Percentiles rank a stretch among this genome's conserved stretches.
phyloP scores from a whole-genome alignment of 1,140 invertebrate genomes.

The Callitettix versicolor region DNA sequence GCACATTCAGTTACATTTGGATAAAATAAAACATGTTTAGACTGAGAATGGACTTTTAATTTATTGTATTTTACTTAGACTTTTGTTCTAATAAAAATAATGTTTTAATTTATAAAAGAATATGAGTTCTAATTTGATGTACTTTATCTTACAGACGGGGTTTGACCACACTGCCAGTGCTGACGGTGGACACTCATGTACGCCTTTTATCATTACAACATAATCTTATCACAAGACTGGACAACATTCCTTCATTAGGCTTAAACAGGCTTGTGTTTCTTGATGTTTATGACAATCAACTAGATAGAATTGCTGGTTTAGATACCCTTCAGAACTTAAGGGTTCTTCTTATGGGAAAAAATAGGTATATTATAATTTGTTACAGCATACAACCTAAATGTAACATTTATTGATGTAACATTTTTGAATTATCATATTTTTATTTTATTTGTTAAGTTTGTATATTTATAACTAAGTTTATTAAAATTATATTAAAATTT shows the following conservation, averaged over 20 bases:
- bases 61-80: no score
- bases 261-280: slow-evolving; percentile 56
- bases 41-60: no score
- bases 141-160: slow-evolving; percentile 45
- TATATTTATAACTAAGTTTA: no score
- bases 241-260: slow-evolving; percentile 39
- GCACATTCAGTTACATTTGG: no score
- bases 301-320: slow-evolving; percentile 70
- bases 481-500: no score
- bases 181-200: slow-evolving; percentile 66
- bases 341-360: slow-evolving; percentile 82
- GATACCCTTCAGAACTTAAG: slow-evolving; percentile 62
- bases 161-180: slow-evolving; percentile 61
- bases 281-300: slow-evolving; percentile 88
- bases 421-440: no score
- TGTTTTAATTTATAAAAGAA: no score
- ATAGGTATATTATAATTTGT: slow-evolving; percentile 40
- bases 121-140: no score
- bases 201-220: slow-evolving; percentile 80
- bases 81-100: no score
- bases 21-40: no score
- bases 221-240: slow-evolving; percentile 72
- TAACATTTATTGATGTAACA: not conserved
- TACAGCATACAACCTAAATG: not conserved
- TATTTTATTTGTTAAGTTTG: no score